These are phyloP conservation scores for Galeruca laticollis DNA, from an alignment of 2,888 invertebrate species.

Conservation along the genomic window DNA sequence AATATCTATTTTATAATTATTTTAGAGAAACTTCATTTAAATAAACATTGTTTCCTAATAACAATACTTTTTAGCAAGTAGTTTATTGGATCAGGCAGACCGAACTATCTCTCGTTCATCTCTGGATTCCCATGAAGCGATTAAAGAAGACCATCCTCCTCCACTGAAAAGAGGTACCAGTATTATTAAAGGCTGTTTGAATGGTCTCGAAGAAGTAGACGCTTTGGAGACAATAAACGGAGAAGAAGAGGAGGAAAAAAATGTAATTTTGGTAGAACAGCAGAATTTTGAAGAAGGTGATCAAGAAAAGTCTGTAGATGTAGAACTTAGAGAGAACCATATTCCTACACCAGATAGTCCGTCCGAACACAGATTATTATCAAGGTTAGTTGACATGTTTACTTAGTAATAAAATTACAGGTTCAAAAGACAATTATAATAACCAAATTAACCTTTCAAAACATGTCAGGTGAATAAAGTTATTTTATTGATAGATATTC, in stretches of 20 bases:
- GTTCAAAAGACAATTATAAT: no score
- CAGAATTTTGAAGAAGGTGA: conserved; percentile 4
- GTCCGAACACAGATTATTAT: conserved; percentile 68
- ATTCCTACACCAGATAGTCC: conserved; percentile 71
- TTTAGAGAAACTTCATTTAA: neutral
- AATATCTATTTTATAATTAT: neutral
- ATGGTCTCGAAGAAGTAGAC: conserved; percentile 56
- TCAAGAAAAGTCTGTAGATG: conserved; percentile 26
- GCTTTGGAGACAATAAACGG: conserved; percentile 33
- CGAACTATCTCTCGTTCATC: conserved; percentile 64
- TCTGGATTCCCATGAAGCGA: conserved; percentile 65
- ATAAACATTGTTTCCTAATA: neutral
- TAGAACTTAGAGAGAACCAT: conserved; percentile 45
- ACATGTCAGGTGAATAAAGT: no score
- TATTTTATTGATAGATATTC: no score
- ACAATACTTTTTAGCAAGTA: conserved; percentile 41
- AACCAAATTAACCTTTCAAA: no score
- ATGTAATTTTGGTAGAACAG: conserved; percentile 29
- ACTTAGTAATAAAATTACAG: no score
- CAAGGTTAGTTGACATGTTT: conserved; percentile 19
- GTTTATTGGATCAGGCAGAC: conserved; percentile 61
- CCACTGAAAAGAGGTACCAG: conserved; percentile 71
- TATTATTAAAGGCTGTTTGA: conserved; percentile 70
- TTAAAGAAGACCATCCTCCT: conserved; percentile 61
- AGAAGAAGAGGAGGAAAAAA: conserved; percentile 28